These are phyloP conservation scores for Podarcis siculus DNA, from an alignment of 2,797 vertebrate genomes.

Conservation along the genomic window DNA sequence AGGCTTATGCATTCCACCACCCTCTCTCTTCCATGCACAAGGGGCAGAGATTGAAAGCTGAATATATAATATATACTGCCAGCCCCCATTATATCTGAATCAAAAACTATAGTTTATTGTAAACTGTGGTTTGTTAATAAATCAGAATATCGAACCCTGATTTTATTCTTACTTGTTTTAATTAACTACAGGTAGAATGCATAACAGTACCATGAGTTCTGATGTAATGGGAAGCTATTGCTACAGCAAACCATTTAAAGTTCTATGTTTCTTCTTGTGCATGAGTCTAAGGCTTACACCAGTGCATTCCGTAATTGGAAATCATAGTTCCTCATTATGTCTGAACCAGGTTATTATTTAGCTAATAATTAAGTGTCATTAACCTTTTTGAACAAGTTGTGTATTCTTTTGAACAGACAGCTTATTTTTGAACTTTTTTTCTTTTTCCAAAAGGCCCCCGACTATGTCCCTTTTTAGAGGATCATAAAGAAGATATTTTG, in stretches of 20 bases:
- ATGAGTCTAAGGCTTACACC: background rate
- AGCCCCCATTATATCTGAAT: background rate
- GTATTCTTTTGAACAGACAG: background rate
- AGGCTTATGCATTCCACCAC: too few relatives aligned
- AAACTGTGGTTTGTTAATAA: background rate
- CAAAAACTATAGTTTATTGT: background rate
- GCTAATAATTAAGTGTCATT: background rate
- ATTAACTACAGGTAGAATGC: background rate
- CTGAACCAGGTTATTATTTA: background rate
- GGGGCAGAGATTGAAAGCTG: too few relatives aligned
- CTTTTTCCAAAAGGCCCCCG: conserved; percentile 83
- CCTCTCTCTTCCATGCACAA: too few relatives aligned
- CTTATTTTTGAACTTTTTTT: conserved; percentile 20
- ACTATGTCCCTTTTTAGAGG: conserved; percentile 94
- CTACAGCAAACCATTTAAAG: background rate
- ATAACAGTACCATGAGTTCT: background rate
- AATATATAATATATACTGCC: too few relatives aligned
- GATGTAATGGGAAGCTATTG: background rate
- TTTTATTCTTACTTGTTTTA: background rate
- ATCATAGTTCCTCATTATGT: background rate
- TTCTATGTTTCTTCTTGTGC: background rate
- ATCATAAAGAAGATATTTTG: conserved; percentile 97
- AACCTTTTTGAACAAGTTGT: background rate
- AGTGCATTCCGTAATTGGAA: background rate
- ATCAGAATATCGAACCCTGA: background rate